A percentile compares a stretch with the other conserved stretches of the same genome.
phyloP scores from a whole-genome alignment of 2,888 invertebrate genomes.

The Crocallis elinguaria region DNA sequence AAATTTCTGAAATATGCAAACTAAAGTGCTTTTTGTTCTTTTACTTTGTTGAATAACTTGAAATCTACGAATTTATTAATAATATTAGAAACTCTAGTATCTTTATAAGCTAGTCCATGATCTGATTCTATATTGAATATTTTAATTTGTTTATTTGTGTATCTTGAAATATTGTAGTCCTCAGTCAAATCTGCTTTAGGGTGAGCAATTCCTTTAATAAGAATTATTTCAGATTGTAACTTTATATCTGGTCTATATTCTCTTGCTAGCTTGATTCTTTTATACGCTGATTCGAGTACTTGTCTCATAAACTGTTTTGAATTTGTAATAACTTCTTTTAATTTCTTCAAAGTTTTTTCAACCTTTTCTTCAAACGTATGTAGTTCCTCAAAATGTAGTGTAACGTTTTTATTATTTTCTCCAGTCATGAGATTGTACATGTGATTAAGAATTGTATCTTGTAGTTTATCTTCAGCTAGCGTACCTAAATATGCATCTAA shows the following conservation, averaged over 20 bases:
- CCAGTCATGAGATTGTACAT: slow-evolving; percentile 46
- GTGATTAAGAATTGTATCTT: slow-evolving; percentile 48
- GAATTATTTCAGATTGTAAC: slow-evolving; percentile 54
- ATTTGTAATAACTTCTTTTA: slow-evolving; percentile 37
- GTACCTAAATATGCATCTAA: slow-evolving; percentile 51
- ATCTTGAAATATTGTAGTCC: slow-evolving; percentile 58
- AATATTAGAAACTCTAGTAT: slow-evolving; percentile 55
- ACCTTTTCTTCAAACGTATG: slow-evolving; percentile 47
- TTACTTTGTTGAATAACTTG: too few species aligned
- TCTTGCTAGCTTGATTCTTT: slow-evolving; percentile 46
- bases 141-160: slow-evolving; percentile 48
- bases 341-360: slow-evolving; percentile 38
- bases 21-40: too few species aligned
- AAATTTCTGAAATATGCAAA: too few species aligned
- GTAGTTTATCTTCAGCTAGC: slow-evolving; percentile 44
- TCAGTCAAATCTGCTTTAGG: slow-evolving; percentile 39
- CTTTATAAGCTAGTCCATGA: slow-evolving; percentile 46
- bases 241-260: slow-evolving; percentile 51
- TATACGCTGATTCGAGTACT: slow-evolving; percentile 47
- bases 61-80: slow-evolving; percentile 51
- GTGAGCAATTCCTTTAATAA: slow-evolving; percentile 51
- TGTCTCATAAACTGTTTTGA: slow-evolving; percentile 49
- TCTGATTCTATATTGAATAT: slow-evolving; percentile 48
- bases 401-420: slow-evolving; percentile 29
- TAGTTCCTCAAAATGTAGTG: slow-evolving; percentile 35